phyloP scores from a whole-genome alignment of 2,113 vertebrate genomes.

The Plotosus lineatus region DNA sequence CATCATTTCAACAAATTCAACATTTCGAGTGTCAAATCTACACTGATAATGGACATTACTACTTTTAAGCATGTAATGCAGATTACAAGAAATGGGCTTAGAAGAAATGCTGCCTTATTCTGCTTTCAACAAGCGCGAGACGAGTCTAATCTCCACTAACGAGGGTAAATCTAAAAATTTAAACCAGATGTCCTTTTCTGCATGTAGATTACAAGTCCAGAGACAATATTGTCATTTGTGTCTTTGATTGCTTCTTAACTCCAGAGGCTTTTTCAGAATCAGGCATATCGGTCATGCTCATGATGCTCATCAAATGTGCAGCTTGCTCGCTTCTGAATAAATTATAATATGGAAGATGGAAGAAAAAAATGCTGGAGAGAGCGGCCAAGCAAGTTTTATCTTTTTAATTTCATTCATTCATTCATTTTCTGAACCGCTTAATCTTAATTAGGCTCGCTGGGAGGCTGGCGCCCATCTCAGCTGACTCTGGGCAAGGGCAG shows the following conservation, averaged over 20 bases:
- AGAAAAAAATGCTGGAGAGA: not conserved
- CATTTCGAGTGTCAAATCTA: not conserved
- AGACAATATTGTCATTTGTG: conserved; percentile 29
- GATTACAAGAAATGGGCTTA: not conserved
- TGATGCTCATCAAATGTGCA: not conserved
- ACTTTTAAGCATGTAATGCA: not conserved
- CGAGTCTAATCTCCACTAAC: not conserved
- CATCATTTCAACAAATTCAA: not conserved
- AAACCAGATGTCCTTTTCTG: not conserved
- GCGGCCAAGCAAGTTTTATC: not conserved
- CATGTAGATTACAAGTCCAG: conserved; percentile 15
- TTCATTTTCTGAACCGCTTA: no score
- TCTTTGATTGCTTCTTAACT: conserved; percentile 30
- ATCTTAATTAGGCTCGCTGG: no score
- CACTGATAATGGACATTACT: not conserved
- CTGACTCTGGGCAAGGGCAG: no score
- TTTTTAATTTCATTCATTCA: not conserved
- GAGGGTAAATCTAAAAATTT: not conserved
- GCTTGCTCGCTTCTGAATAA: conserved; percentile 8
- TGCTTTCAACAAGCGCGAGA: not conserved
- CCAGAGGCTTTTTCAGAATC: not conserved
- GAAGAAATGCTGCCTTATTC: not conserved
- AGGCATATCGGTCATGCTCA: conserved; percentile 18
- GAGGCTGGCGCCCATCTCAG: no score
- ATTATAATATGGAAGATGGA: not conserved